Base-by-base conservation (phyloP, 2,888 invertebrate species). In the Cryptus viduatorius region DNA sequence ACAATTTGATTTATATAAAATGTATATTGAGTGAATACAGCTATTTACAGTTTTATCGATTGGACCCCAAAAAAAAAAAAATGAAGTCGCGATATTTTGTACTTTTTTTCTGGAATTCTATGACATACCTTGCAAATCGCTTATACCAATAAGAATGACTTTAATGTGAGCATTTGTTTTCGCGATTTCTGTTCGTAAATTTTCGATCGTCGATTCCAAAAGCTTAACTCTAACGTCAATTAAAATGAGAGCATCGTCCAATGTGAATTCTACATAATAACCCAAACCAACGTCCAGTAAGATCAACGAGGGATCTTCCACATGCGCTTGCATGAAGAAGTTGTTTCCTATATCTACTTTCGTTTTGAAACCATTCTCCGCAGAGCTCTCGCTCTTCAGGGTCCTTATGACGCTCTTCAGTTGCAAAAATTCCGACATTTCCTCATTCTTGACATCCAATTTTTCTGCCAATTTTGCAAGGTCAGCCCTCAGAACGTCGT, bases 271-370 rank as follows among this genome's bases (percentile, higher is more conserved):
- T 46, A 98, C 93, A 92, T 95, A 98, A 89, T 96, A 95, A 75
- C 97, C 96, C 88, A 96, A 95, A 0, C 98, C 98, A 83, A 98
- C 94, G 91, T 97, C 95, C 31, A 98, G 95, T 31, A 96, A 94
- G 72, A 98, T 95, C 56, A 94, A 95, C 0, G 96, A 95, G 0
- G 96, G 94, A 91, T 97, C 96, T 72, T 95, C 94, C 73, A 98
- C 96, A 77, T 96, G 94, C 0, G 97, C 97, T 92, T 98, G 96
- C 92, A 97, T 96, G 90, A 97, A 98, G 88, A 98, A 96, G 92
- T 97, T 97, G 88, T 97, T 96, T n/a, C 98, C 98, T 44, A 98
- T 94, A 91, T 98, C 97, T 37, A 98, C 95, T 94, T 96, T 95
- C 0, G 96, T 96, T 89, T 96, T 96, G 71, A 96, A 94, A 42